Conservation (phyloP, 1,140 invertebrate species). For the Brachystomella parvula region DNA sequence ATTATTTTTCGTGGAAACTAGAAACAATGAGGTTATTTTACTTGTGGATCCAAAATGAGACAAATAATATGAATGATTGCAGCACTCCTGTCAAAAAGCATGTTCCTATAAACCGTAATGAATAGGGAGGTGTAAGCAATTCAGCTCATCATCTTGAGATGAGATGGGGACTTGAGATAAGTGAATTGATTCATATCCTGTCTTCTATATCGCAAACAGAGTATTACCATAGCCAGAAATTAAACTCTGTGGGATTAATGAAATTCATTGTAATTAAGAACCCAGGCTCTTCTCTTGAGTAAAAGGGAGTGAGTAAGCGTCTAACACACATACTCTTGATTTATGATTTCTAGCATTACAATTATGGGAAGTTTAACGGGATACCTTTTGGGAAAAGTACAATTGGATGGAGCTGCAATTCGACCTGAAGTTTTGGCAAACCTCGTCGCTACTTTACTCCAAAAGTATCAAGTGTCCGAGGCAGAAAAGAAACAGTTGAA, state of each 20-base stretch:
- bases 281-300: neutral
- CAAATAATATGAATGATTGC: too few relatives aligned
- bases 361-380: slow-evolving; percentile 36
- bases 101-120: too few relatives aligned
- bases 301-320: neutral
- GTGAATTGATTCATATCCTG: neutral
- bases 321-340: neutral
- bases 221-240: neutral
- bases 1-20: neutral
- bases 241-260: neutral
- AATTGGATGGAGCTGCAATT: slow-evolving; percentile 37
- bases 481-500: slow-evolving; percentile 26
- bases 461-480: slow-evolving; percentile 28
- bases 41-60: too few relatives aligned
- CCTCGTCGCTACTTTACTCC: slow-evolving; percentile 31
- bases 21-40: too few relatives aligned
- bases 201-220: neutral
- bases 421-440: slow-evolving; percentile 32
- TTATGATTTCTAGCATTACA: neutral
- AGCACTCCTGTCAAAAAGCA: too few relatives aligned
- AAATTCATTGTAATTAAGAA: neutral
- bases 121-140: too few relatives aligned
- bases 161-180: too few relatives aligned
- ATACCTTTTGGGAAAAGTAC: slow-evolving; percentile 35
- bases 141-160: too few relatives aligned